Base-by-base conservation (phyloP, 2,113 vertebrate genomes). In the Tauraco erythrolophus region DNA sequence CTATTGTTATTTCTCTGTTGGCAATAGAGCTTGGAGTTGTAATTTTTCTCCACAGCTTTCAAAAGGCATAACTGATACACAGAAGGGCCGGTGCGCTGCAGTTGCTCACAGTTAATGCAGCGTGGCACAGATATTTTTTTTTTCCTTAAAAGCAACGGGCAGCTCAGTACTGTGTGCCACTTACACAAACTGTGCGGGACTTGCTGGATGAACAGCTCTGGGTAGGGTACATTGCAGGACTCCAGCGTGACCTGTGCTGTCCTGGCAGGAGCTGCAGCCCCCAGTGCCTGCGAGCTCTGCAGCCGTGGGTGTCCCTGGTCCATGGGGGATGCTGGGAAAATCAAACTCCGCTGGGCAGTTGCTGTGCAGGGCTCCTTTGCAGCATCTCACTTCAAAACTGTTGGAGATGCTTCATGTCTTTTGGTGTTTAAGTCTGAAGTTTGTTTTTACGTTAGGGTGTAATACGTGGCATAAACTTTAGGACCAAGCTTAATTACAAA, bases 1-100 rank as follows among this genome's bases (percentile, higher is more conserved):
- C 86, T 61, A 60, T 92, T 95, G 71, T 96, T 91, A 35, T 60
- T 96, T 88, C 80, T 82, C 46, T 46, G 35, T 72, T 91, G 95
- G 88, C 77, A 84, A 61, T 23, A 25, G 45, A 58, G 70, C 70
- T 72, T 3, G 17, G n/a, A 58, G 89, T 58, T 91, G 88, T 91
- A 35, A 54, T 86, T 89, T 90, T 89, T 80, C 51, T 93, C 35
- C 50, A 27, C 12, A 17, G 80, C 65, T 74, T 92, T 78, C 57
- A 46, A 56, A 61, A 84, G 56, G 39, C 53, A 39, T 28, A 57
- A 46, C 45, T 41, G 51, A 77, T 92, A 21, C 0, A 3, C 45
- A 53, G 58, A 39, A 31, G 31, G 30, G 61, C 61, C 25, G 58
- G 21, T 39, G 33, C 3, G 1, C 80, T 62, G 70, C 41, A 35